Percentiles rank a stretch among this genome's conserved stretches.
Evolutionary conservation across 1,140 invertebrate species (phyloP).

Genomic region (Drosophila varians): DNA sequence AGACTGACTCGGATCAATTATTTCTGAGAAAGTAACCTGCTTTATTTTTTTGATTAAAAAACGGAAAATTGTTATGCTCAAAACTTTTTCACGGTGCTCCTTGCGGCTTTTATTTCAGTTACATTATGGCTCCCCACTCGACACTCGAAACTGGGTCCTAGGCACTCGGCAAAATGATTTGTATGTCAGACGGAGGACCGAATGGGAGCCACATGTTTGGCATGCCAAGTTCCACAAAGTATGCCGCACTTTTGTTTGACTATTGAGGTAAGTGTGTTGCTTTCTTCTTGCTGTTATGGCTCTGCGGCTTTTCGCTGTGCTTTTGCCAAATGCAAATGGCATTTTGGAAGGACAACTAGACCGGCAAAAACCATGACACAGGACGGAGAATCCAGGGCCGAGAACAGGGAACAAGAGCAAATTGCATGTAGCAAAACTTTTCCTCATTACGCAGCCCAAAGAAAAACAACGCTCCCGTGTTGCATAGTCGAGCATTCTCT

Average conservation of each 20-base stretch:
- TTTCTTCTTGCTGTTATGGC: conserved; percentile 50
- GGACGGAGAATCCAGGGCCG: conserved; percentile 2
- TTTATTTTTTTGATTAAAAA: neutral
- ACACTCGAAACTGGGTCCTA: conserved; percentile 5
- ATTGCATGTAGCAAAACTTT: conserved; percentile 60
- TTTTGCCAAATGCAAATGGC: conserved; percentile 76
- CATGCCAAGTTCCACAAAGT: conserved; percentile 69
- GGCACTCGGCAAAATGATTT: conserved; percentile 73
- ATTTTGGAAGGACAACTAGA: conserved; percentile 70
- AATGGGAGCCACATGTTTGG: conserved; percentile 57
- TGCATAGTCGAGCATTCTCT: neutral
- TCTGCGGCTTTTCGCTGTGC: conserved; percentile 44
- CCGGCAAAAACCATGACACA: conserved; percentile 23
- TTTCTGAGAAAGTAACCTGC: neutral
- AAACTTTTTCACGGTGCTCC: neutral
- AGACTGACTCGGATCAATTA: neutral
- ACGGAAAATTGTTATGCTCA: too few species aligned
- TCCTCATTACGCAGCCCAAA: conserved; percentile 45
- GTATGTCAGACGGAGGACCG: conserved; percentile 62
- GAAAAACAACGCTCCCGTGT: conserved; percentile 26
- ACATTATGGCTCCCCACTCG: conserved; percentile 45
- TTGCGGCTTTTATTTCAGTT: conserved; percentile 28
- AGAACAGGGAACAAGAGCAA: conserved; percentile 27
- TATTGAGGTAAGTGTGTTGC: conserved; percentile 76
- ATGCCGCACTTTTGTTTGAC: conserved; percentile 71